Evolutionary conservation across 2,888 invertebrate species (phyloP).

Genomic region (Gisinianus flammeolus): DNA sequence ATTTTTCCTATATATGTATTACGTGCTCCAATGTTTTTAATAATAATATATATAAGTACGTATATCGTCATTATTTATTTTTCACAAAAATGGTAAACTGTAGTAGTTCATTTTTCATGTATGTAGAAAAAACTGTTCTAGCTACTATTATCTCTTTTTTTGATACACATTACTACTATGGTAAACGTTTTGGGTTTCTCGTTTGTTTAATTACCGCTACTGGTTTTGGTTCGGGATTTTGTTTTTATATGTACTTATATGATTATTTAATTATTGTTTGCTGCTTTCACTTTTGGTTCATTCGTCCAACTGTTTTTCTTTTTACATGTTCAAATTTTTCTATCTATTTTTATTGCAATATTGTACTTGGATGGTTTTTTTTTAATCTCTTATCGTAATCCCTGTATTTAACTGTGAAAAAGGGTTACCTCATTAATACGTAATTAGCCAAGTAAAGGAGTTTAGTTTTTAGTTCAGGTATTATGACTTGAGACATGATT

Average conservation of each 20-base stretch:
- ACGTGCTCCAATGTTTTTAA: slow-evolving; percentile 19
- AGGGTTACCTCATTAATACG: too few species aligned
- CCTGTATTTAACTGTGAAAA: background rate
- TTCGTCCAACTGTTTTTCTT: slow-evolving; percentile 12
- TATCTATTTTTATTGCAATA: background rate
- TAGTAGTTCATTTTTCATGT: slow-evolving; percentile 23
- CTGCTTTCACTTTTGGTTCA: slow-evolving; percentile 9
- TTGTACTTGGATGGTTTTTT: background rate
- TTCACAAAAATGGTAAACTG: slow-evolving; percentile 13
- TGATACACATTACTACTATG: slow-evolving; percentile 30
- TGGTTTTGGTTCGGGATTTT: slow-evolving; percentile 37
- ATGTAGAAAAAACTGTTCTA: slow-evolving; percentile 32
- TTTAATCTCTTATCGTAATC: background rate
- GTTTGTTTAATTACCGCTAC: slow-evolving; percentile 35
- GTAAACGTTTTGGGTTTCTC: slow-evolving; percentile 53
- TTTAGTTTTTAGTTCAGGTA: too few species aligned
- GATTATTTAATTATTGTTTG: slow-evolving; percentile 12
- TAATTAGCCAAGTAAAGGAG: too few species aligned
- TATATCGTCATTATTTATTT: background rate
- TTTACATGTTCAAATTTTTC: slow-evolving; percentile 1
- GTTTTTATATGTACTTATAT: slow-evolving; percentile 1
- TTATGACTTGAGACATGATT: background rate
- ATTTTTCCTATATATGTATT: slow-evolving; percentile 40
- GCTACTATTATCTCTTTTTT: slow-evolving; percentile 27
- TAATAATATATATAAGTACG: background rate